These are phyloP conservation scores for Stramonita haemastoma DNA, from an alignment of 2,888 invertebrate species.

Conservation along the genomic window DNA sequence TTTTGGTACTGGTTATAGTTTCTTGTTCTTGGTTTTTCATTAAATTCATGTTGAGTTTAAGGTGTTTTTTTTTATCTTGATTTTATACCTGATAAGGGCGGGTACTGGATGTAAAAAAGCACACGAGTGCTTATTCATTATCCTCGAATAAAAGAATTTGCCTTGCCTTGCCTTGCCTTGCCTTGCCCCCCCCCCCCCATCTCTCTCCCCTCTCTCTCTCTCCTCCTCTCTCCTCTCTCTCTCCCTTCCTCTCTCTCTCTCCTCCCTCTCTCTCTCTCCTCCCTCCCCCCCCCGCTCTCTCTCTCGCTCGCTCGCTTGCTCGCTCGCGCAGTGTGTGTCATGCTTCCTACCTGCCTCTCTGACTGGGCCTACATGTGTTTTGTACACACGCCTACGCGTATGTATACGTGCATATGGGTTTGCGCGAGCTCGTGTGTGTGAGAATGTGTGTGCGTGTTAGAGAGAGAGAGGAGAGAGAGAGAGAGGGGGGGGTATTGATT, in stretches of 20 bases:
- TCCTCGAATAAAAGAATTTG: too few relatives aligned
- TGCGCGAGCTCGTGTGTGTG: not conserved
- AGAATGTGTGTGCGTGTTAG: not conserved
- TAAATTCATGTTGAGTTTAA: too few relatives aligned
- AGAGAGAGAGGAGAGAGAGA: slow-evolving; percentile 13
- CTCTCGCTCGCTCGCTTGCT: not conserved
- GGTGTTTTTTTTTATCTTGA: too few relatives aligned
- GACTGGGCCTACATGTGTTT: not conserved
- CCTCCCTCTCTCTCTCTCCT: not conserved
- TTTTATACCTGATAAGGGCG: too few relatives aligned
- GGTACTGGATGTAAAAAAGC: too few relatives aligned
- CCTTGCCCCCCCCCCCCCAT: too few relatives aligned
- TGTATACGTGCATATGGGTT: not conserved
- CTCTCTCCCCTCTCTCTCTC: too few relatives aligned
- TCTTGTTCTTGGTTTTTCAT: too few relatives aligned
- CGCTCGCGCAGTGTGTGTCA: too few relatives aligned
- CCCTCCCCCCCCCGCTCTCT: not conserved
- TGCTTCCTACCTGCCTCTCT: not conserved
- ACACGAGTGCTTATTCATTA: too few relatives aligned
- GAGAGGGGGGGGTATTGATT: not conserved
- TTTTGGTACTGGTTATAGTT: too few relatives aligned
- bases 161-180: too few relatives aligned
- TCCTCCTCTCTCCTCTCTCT: not conserved
- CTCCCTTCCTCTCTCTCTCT: not conserved
- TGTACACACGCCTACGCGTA: not conserved